Base-by-base conservation (phyloP, 1,140 invertebrate species). In the Drosophila saltans region DNA sequence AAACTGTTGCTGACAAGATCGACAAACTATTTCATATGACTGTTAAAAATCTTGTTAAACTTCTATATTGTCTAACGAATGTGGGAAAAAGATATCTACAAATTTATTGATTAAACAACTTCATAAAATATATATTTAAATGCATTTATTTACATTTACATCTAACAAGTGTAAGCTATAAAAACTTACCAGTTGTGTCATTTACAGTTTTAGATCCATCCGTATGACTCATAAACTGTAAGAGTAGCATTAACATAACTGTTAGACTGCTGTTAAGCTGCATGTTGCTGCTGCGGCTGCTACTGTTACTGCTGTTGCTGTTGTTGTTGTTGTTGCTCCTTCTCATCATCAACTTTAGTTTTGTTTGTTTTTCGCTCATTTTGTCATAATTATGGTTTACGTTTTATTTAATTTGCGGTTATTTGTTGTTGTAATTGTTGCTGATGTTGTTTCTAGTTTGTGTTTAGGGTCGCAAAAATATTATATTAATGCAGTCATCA, bases 361-460 rank as follows among this genome's bases (percentile, higher is more conserved):
- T 43, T 66, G 43, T 66, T 69, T 57, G 69, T 72, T 66, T 48
- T 1, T 43, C 7, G 70, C 70, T 88, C 84, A 88, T 80, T 74
- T 88, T 85, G 75, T 73, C 83, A 86, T 88, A 88, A 89, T 88
- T 89, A 80, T 89, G 72, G 80, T 70, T 73, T 67, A 75, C 56
- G 70, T 58, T 59, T 83, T 70, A 83, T 83, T 72, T 68, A 68
- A 73, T 82, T 83, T 77, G 69, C 43, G 82, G 75, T 72, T 86
- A 64, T 71, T 82, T 36, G 33, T 59, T 59, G 57, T 59, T 59
- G 36, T 59, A 52, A 58, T 77, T 77, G 69, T 66, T 71, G 26
- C 45, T 30, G 26, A 36, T 57, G 64, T 68, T 84, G 57, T 66
- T 83, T 60, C 59, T 65, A 30, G 30, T 11, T 59, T 52, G 24